phyloP scores from a whole-genome alignment of 2,888 invertebrate genomes.

The Philereme transversata region DNA sequence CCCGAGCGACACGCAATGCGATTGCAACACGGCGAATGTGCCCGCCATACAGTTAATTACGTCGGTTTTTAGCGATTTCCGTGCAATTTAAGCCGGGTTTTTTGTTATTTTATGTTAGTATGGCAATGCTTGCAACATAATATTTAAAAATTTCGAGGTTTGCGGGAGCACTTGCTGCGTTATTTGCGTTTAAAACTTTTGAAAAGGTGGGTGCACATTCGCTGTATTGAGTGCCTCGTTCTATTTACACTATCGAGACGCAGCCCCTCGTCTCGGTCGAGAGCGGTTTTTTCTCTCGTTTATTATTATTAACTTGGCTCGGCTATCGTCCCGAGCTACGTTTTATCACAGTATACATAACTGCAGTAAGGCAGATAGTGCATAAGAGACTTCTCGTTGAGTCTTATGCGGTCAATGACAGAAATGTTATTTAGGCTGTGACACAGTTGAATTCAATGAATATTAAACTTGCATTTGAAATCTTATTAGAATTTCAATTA shows the following conservation, averaged over 20 bases:
- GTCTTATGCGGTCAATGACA: no score
- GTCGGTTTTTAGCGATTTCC: conserved; percentile 30
- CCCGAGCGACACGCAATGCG: conserved; percentile 59
- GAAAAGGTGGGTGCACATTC: conserved; percentile 46
- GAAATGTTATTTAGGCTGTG: conserved; percentile 6
- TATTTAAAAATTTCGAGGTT: conserved; percentile 20
- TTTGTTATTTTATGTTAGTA: conserved; percentile 38
- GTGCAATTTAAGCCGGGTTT: conserved; percentile 34
- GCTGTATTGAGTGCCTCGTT: conserved; percentile 51
- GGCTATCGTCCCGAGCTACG: conserved; percentile 45
- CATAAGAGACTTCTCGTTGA: conserved; percentile 5
- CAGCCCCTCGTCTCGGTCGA: conserved; percentile 78
- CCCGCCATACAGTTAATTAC: conserved; percentile 36
- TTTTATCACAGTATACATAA: conserved; percentile 33
- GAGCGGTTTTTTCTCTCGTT: conserved; percentile 75
- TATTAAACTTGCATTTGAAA: conserved; percentile 26
- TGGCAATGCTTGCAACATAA: conserved; percentile 28
- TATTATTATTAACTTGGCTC: conserved; percentile 79
- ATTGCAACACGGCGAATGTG: conserved; percentile 56
- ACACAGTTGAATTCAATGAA: conserved; percentile 19
- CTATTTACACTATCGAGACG: conserved; percentile 71
- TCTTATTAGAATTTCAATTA: conserved; percentile 7
- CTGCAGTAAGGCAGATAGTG: conserved; percentile 17
- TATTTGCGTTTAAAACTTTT: conserved; percentile 44
- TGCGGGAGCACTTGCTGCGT: conserved; percentile 15